Percentiles rank a stretch among this genome's conserved stretches.
Conservation (phyloP, 2,888 invertebrate species). For the Eumacrocentrus americanus region DNA sequence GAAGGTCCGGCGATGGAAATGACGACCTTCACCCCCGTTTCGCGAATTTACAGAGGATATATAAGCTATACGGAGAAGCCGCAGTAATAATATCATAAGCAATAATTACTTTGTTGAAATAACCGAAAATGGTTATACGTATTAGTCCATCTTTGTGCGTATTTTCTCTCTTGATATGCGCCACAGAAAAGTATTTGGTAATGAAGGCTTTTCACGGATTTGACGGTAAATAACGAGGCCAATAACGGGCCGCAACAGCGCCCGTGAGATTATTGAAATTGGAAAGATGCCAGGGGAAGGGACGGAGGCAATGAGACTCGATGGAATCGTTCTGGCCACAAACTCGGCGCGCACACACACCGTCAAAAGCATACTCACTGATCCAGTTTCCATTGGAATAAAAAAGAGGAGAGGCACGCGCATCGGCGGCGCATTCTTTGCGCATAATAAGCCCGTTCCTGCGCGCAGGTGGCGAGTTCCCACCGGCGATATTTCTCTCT, state of each 20-base stretch:
- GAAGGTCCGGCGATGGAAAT: conserved; percentile 22
- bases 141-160: too few species aligned
- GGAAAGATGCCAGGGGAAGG: conserved; percentile 50
- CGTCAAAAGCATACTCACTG: conserved; percentile 10
- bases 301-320: conserved; percentile 14
- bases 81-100: not conserved
- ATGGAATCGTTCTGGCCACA: conserved; percentile 20
- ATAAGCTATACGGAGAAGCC: conserved; percentile 11
- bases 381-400: conserved; percentile 24
- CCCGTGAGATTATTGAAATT: conserved; percentile 53
- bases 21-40: conserved; percentile 18
- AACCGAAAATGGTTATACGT: not conserved
- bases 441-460: conserved; percentile 27
- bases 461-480: conserved; percentile 28
- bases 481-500: conserved; percentile 17
- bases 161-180: too few species aligned
- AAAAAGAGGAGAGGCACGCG: conserved; percentile 23
- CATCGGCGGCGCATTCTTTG: conserved; percentile 27
- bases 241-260: conserved; percentile 52
- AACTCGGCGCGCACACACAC: conserved; percentile 13
- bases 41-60: conserved; percentile 7
- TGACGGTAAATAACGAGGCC: conserved; percentile 52
- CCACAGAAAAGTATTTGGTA: conserved; percentile 21
- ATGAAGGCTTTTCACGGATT: conserved; percentile 43
- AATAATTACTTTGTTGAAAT: conserved; percentile 1